These are phyloP conservation scores for Steinernema carpocapsae DNA, from an alignment of 2,888 invertebrate species.

Conservation along the genomic window DNA sequence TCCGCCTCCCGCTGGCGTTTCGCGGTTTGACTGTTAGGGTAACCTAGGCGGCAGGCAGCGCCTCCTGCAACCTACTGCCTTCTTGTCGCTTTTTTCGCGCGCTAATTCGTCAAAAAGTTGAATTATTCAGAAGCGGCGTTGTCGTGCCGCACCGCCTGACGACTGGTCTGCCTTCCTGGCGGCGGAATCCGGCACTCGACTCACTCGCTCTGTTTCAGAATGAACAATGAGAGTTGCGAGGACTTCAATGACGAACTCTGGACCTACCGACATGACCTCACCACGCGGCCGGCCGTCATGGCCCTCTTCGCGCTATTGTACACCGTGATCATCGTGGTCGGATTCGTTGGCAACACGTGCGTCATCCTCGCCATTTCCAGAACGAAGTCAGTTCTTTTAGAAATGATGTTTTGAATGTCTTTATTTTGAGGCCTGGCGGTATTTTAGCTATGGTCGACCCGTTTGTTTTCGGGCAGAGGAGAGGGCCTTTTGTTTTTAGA, in stretches of 20 bases:
- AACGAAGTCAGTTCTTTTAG: constrained; percentile 53
- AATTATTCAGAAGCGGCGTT: neutral
- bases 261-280: constrained; percentile 55
- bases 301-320: constrained; percentile 61
- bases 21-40: too few relatives aligned
- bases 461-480: too few relatives aligned
- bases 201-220: constrained; percentile 46
- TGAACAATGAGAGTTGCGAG: constrained; percentile 59
- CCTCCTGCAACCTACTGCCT: neutral
- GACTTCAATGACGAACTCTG: constrained; percentile 64
- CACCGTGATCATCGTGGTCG: constrained; percentile 59
- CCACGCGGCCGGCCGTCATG: constrained; percentile 57
- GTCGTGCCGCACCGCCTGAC: neutral
- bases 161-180: too few relatives aligned
- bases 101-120: neutral
- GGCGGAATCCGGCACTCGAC: too few relatives aligned
- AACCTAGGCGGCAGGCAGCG: neutral
- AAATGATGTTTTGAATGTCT: constrained; percentile 7
- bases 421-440: too few relatives aligned
- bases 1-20: neutral
- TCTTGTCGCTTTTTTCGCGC: neutral
- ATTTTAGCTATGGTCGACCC: too few relatives aligned
- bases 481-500: too few relatives aligned
- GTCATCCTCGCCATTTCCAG: constrained; percentile 64
- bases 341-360: constrained; percentile 64